Evolutionary conservation across 2,888 invertebrate species (phyloP).

Genomic region (Scaptomyza parva): DNA sequence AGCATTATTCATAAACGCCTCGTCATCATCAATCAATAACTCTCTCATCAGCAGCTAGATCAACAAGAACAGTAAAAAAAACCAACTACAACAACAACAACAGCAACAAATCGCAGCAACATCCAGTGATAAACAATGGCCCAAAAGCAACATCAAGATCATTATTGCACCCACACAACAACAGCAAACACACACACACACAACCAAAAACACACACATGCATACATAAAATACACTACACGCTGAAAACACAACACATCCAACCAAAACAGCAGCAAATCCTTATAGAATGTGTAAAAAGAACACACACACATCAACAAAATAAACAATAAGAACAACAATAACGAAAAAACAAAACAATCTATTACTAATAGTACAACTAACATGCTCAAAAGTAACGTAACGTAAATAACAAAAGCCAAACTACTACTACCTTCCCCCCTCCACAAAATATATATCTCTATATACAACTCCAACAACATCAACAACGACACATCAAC

Average conservation of each 20-base stretch:
- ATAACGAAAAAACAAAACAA: slow-evolving; percentile 59
- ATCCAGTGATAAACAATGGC: slow-evolving; percentile 44
- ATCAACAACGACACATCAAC: slow-evolving; percentile 47
- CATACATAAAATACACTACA: slow-evolving; percentile 34
- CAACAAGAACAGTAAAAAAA: slow-evolving; percentile 40
- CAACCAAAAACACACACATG: slow-evolving; percentile 35
- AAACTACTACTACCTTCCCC: slow-evolving; percentile 81
- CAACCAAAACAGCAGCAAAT: slow-evolving; percentile 62
- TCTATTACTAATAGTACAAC: slow-evolving; percentile 47
- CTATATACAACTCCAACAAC: slow-evolving; percentile 46
- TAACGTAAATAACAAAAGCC: slow-evolving; percentile 82
- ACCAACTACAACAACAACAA: slow-evolving; percentile 35
- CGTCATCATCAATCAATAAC: slow-evolving; percentile 42
- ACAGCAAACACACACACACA: slow-evolving; percentile 33
- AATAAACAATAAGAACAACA: slow-evolving; percentile 63
- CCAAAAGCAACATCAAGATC: slow-evolving; percentile 45
- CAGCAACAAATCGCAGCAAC: slow-evolving; percentile 48
- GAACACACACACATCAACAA: slow-evolving; percentile 51
- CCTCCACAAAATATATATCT: slow-evolving; percentile 55
- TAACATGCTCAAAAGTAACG: slow-evolving; percentile 76
- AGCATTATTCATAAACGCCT: slow-evolving; percentile 28
- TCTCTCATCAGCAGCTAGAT: slow-evolving; percentile 51
- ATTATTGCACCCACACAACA: slow-evolving; percentile 48
- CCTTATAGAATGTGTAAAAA: slow-evolving; percentile 70
- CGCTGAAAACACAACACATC: slow-evolving; percentile 15